Evolutionary conservation across 2,113 vertebrate genomes (phyloP).

Genomic region (Oenanthe oenanthe): DNA sequence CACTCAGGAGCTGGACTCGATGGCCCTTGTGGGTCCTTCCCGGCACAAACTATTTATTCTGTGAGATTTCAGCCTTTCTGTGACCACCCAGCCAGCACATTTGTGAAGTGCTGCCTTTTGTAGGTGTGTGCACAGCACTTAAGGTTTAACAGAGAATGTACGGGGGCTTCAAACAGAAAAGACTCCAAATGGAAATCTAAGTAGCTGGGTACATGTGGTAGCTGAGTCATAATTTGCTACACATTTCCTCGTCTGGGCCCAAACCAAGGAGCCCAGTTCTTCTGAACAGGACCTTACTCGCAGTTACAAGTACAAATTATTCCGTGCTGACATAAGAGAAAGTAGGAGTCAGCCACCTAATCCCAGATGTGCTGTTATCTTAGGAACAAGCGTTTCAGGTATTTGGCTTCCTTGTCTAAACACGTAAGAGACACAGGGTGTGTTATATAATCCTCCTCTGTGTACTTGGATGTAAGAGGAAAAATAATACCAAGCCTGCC

Average conservation of each 20-base stretch:
- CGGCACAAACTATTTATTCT: background rate
- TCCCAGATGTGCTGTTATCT: background rate
- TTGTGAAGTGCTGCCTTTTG: background rate
- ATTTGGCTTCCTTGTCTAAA: background rate
- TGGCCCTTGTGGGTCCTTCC: background rate
- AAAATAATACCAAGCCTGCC: background rate
- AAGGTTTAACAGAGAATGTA: background rate
- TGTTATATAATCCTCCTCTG: background rate
- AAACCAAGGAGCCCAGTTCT: background rate
- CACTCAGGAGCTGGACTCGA: rapidly evolving
- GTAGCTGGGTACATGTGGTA: background rate
- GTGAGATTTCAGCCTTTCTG: background rate
- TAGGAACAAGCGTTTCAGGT: background rate
- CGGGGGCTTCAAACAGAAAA: background rate
- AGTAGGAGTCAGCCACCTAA: background rate
- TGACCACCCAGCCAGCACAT: background rate
- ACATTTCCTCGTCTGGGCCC: background rate
- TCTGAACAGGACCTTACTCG: background rate
- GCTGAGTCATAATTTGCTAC: background rate
- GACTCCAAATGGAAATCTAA: background rate
- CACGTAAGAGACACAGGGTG: background rate
- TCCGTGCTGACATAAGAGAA: background rate
- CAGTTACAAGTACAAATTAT: background rate
- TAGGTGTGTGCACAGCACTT: background rate
- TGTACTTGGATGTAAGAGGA: background rate